Base-by-base conservation (phyloP, 1,140 invertebrate species). In the Papilio machaon region DNA sequence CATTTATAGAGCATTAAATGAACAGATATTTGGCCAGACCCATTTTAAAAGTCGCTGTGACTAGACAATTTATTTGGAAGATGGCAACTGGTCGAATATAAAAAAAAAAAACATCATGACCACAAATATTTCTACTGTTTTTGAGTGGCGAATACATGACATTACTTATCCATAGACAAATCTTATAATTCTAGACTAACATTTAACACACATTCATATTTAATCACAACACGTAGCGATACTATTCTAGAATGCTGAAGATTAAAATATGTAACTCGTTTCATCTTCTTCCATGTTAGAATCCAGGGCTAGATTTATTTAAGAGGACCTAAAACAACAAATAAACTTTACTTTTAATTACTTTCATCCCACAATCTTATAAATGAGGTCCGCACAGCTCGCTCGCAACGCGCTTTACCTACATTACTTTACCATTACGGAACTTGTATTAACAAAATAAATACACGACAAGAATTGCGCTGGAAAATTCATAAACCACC, bases 11-110 rank as follows among this genome's bases (percentile, higher is more conserved):
- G 30, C 30, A 70, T 35, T 35, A 64, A 23, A 8, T 64, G 23
- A 35, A 70, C 23, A 70, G 11, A 70, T 35, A 70, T 70, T 70
- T 70, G 64, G 64, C 64, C 64, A 70, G 64, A 70, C 64, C 35
- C 30, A 35, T 70, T 5, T 35, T 17, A 35, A 60, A 70, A 70
- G 60, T 64, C 64, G 64, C 30, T 35, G 30, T 70, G 64, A 70
- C 64, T 70, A 70, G 64, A 70, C 64, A 35, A 70, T 38, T 30
- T 70, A 30, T 70, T 70, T 70, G 64, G 64, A 70, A 10, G 13
- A 70, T 70, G 35, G 11, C 30, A 70, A 70, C 9, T 67, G 9
- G 60, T 15, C 64, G 5, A 67, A 67, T 11, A 4, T 67, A 4
- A 30, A 13, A 35, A 38, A 38, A 58, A 0, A n/a, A 58, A 58